phyloP scores from a whole-genome alignment of 2,113 vertebrate genomes.

The Callaeas wilsoni region DNA sequence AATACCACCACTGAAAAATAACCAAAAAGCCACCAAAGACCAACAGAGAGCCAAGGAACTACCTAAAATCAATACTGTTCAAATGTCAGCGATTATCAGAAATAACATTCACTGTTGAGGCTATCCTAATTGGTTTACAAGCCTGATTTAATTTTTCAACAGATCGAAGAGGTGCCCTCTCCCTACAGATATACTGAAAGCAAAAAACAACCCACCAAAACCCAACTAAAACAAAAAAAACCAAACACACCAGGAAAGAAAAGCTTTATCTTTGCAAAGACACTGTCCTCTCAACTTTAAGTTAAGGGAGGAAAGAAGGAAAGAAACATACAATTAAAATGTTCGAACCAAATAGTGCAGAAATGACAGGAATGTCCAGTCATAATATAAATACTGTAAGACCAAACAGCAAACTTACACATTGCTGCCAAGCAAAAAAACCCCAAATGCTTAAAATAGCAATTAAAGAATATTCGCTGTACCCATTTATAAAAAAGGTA shows the following conservation, averaged over 20 bases:
- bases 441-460: not conserved
- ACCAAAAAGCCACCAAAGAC: not conserved
- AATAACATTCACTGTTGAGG: not conserved
- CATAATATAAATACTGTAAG: not conserved
- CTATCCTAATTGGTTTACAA: not conserved
- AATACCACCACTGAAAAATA: not conserved
- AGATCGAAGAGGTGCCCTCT: not conserved
- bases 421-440: not conserved
- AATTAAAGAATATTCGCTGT: not conserved
- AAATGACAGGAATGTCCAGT: not conserved
- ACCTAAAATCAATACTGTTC: not conserved
- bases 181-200: not conserved
- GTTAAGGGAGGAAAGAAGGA: not conserved
- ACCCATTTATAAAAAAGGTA: not conserved
- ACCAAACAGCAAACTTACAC: not conserved
- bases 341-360: not conserved
- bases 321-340: not conserved
- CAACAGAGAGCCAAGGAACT: not conserved
- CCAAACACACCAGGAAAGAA: not conserved
- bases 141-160: not conserved
- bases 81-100: not conserved
- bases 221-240: not conserved
- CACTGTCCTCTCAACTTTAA: not conserved
- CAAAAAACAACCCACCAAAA: fast-evolving
- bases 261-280: not conserved